These are phyloP conservation scores for Sarcophilus harrisii DNA, from an alignment of 2,797 vertebrate genomes.

Conservation along the genomic window DNA sequence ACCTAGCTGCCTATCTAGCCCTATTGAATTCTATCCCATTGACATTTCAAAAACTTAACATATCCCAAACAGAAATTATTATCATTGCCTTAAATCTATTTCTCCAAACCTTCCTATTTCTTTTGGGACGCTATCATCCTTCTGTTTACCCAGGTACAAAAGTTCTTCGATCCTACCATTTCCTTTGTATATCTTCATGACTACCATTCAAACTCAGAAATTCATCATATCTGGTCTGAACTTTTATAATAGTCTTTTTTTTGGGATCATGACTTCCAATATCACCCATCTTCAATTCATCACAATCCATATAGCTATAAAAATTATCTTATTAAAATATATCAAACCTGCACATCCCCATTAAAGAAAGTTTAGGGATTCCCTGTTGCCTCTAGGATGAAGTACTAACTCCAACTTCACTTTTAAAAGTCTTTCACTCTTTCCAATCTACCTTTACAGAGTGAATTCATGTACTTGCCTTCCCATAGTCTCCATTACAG, in stretches of 20 bases:
- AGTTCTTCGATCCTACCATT: not conserved
- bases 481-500: not conserved
- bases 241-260: not conserved
- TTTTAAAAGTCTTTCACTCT: not conserved
- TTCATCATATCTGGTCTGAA: not conserved
- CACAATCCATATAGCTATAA: not conserved
- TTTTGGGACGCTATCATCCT: not conserved
- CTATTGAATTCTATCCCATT: not conserved
- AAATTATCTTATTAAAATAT: not conserved
- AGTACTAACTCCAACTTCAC: not conserved
- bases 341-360: not conserved
- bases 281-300: not conserved
- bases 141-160: not conserved
- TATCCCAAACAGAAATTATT: not conserved
- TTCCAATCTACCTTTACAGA: not conserved
- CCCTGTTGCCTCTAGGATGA: not conserved
- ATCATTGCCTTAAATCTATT: not conserved
- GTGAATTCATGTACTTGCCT: not conserved
- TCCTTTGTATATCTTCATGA: not conserved
- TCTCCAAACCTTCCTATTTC: not conserved
- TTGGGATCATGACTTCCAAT: not conserved
- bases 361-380: not conserved
- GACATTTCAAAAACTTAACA: not conserved
- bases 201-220: not conserved
- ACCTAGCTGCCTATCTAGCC: not conserved